phyloP scores from a whole-genome alignment of 2,113 vertebrate species.

The Forbesichthys papilliferus region DNA sequence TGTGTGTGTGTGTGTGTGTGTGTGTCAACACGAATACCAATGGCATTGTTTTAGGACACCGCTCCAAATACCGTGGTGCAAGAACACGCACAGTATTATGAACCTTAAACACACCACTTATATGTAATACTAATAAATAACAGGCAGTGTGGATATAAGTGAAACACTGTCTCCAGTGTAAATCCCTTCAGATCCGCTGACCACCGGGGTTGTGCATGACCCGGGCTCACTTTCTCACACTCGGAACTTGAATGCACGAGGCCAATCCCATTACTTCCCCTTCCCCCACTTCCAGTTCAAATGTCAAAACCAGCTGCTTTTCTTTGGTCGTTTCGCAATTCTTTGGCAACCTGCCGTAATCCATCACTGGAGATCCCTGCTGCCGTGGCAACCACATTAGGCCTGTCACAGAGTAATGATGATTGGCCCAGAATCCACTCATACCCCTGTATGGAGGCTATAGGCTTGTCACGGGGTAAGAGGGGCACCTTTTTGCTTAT shows the following conservation, averaged over 20 bases:
- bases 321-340: conserved; percentile 59
- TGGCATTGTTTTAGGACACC: background rate
- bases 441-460: conserved; percentile 10
- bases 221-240: conserved; percentile 55
- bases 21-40: background rate
- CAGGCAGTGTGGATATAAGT: background rate
- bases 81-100: background rate
- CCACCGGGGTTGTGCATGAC: conserved; percentile 46
- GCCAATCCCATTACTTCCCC: conserved; percentile 60
- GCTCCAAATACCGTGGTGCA: background rate
- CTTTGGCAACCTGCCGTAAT: conserved; percentile 54
- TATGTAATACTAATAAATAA: background rate
- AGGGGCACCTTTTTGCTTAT: background rate
- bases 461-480: background rate
- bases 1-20: background rate
- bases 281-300: conserved; percentile 35
- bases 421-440: conserved; percentile 62
- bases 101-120: background rate
- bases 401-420: conserved; percentile 71
- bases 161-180: conserved; percentile 14
- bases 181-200: conserved; percentile 56
- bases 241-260: conserved; percentile 28
- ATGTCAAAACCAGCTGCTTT: conserved; percentile 49
- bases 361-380: conserved; percentile 61
- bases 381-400: conserved; percentile 65